Conservation (phyloP, 2,797 vertebrate genomes). For the Dallia pectoralis region DNA sequence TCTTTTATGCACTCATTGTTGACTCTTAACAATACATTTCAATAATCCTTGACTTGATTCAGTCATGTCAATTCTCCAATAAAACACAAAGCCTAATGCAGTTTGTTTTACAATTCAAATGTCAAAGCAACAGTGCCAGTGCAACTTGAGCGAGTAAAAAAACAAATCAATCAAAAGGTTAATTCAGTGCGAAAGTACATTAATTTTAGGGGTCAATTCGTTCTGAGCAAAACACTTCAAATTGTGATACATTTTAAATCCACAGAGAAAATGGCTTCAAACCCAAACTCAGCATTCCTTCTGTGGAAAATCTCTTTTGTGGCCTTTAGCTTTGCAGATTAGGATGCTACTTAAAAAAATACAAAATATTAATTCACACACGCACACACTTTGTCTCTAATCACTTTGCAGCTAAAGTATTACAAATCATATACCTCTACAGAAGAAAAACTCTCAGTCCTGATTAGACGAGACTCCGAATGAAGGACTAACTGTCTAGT, state of each 20-base stretch:
- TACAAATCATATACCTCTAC: constrained; percentile 47
- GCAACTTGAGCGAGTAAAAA: constrained; percentile 33
- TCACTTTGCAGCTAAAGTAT: constrained; percentile 40
- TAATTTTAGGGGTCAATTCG: not conserved
- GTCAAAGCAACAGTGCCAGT: constrained; percentile 48
- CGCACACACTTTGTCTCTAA: constrained; percentile 39
- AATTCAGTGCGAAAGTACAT: too few species aligned
- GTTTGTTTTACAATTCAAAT: constrained; percentile 44
- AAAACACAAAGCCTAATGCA: constrained; percentile 47
- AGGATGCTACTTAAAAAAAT: constrained; percentile 51
- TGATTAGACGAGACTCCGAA: constrained; percentile 56
- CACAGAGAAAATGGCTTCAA: not conserved
- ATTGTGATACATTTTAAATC: not conserved
- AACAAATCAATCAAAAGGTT: constrained; percentile 31
- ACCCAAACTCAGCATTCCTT: constrained; percentile 2
- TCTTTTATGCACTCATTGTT: constrained; percentile 15
- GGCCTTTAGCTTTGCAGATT: constrained; percentile 37
- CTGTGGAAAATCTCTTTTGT: constrained; percentile 34
- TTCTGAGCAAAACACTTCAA: not conserved
- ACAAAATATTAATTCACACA: constrained; percentile 13
- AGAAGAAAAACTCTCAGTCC: constrained; percentile 23
- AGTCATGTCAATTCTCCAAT: constrained; percentile 36
- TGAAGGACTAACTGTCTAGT: constrained; percentile 38
- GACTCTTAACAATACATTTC: constrained; percentile 3
- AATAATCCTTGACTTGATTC: constrained; percentile 21